Evolutionary conservation across 1,140 invertebrate species (phyloP).

Genomic region (Drosophila paulistorum): DNA sequence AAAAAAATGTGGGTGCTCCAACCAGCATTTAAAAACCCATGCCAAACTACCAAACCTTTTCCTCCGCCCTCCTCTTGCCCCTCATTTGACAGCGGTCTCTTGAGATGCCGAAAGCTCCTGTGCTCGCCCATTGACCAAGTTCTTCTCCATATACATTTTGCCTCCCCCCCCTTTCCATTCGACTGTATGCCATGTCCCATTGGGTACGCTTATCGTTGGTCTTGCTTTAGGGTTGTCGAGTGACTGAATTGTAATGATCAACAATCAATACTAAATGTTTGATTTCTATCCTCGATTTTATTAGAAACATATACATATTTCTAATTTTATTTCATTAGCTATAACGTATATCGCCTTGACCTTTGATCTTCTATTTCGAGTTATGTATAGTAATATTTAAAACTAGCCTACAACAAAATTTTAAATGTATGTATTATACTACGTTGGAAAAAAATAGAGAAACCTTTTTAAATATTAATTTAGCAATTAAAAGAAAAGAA

Average conservation of each 20-base stretch:
- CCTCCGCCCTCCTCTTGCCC: background rate
- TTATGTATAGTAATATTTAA: no score
- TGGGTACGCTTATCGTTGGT: conserved; percentile 45
- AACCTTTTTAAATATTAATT: no score
- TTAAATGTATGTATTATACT: no score
- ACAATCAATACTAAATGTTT: no score
- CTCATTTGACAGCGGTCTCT: background rate
- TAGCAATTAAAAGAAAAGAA: no score
- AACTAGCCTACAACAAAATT: no score
- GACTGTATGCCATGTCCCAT: conserved; percentile 35
- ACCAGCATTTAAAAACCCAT: conserved; percentile 29
- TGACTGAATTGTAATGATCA: background rate
- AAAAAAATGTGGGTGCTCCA: conserved; percentile 39
- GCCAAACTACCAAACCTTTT: background rate
- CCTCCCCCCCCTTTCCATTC: background rate
- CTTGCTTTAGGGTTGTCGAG: conserved; percentile 20
- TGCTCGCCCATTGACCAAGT: conserved; percentile 40
- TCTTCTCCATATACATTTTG: conserved; percentile 28
- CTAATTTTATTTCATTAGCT: no score
- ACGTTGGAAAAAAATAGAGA: no score
- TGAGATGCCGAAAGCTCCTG: conserved; percentile 26
- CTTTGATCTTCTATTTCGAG: no score
- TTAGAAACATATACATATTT: no score
- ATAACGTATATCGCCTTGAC: no score
- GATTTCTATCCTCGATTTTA: background rate